Conservation (phyloP, 2,113 vertebrate genomes). For the Caranx ignobilis region DNA sequence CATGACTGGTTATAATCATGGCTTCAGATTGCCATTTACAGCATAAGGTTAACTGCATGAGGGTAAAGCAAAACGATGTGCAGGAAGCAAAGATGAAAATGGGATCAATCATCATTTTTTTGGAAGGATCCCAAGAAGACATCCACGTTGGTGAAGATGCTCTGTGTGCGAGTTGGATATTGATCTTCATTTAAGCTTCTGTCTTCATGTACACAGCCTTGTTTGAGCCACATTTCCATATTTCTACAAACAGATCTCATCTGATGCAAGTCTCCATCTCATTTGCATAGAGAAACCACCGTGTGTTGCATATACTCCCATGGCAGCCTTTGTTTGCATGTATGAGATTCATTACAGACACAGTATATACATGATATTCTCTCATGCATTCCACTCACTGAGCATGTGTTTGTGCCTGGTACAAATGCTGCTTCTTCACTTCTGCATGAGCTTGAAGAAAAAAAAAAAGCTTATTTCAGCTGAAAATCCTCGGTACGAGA, state of each 20-base stretch:
- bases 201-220: constrained; percentile 7
- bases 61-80: background rate
- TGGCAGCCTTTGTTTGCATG: constrained; percentile 12
- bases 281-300: constrained; percentile 36
- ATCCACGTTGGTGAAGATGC: background rate
- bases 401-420: constrained; percentile 13
- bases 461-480: constrained; percentile 57
- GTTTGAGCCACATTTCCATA: background rate
- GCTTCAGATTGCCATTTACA: background rate
- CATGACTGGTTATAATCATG: background rate
- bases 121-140: constrained; percentile 9
- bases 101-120: background rate
- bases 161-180: background rate
- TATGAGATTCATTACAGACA: constrained; percentile 40
- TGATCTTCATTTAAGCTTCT: background rate
- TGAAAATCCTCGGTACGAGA: constrained; percentile 21
- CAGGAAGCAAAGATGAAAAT: background rate
- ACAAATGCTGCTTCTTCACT: constrained; percentile 36
- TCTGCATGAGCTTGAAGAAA: constrained; percentile 10
- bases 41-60: background rate
- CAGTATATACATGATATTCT: constrained; percentile 24
- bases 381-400: constrained; percentile 13
- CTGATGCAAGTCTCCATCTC: background rate
- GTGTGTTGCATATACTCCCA: constrained; percentile 20
- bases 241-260: background rate